These are phyloP conservation scores for Cyrtonyx montezumae DNA, from an alignment of 2,113 vertebrate species.

Conservation along the genomic window DNA sequence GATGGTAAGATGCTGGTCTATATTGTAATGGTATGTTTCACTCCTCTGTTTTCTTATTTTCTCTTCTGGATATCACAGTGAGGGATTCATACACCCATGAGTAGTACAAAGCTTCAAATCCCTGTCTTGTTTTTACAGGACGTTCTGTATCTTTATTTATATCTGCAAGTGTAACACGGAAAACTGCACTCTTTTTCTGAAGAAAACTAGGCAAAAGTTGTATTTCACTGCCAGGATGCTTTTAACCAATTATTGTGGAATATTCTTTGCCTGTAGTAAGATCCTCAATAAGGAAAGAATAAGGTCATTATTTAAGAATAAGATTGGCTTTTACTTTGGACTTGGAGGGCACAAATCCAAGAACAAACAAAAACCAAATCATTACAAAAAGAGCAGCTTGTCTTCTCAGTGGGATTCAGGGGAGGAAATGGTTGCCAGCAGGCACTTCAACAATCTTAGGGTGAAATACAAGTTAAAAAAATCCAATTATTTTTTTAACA, in stretches of 20 bases:
- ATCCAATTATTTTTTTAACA: not conserved
- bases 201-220: not conserved
- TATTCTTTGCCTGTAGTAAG: not conserved
- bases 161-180: not conserved
- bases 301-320: not conserved
- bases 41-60: not conserved
- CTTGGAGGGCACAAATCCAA: not conserved
- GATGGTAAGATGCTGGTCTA: not conserved
- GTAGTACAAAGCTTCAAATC: not conserved
- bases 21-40: not conserved
- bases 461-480: not conserved
- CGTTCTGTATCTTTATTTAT: not conserved
- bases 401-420: not conserved
- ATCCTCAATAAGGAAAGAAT: not conserved
- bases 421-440: not conserved
- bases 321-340: constrained; percentile 34
- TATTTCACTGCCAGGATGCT: constrained; percentile 35
- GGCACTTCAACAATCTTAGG: not conserved
- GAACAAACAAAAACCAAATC: constrained; percentile 1
- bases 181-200: not conserved
- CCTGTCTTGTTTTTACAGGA: not conserved
- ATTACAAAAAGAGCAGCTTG: not conserved
- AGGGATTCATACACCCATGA: not conserved
- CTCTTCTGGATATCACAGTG: not conserved
- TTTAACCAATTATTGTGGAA: constrained; percentile 37